These are phyloP conservation scores for Pyrgilauda ruficollis DNA, from an alignment of 2,113 vertebrate genomes.

Conservation along the genomic window DNA sequence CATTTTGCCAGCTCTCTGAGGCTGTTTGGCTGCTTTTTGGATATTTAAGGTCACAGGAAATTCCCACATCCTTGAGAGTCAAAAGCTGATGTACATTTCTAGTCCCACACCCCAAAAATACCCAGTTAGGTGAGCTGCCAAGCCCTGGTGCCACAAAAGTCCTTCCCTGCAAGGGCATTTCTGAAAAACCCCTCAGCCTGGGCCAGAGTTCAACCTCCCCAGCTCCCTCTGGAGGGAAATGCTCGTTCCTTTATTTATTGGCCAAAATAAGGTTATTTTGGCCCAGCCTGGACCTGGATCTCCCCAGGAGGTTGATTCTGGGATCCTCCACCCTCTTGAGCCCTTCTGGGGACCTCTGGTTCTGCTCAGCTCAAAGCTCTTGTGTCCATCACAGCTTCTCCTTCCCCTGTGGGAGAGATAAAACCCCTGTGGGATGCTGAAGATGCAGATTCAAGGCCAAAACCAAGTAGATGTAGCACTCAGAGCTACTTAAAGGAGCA, in stretches of 20 bases:
- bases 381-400: background rate
- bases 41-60: background rate
- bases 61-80: background rate
- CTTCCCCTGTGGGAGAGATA: background rate
- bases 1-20: rapidly evolving
- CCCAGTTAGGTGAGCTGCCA: background rate
- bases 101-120: rapidly evolving
- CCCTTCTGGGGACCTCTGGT: background rate
- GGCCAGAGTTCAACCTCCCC: background rate
- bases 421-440: background rate
- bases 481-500: background rate
- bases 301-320: background rate
- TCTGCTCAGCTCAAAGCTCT: background rate
- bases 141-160: rapidly evolving
- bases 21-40: background rate
- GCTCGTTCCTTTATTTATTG: rapidly evolving
- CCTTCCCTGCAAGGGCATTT: background rate
- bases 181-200: background rate
- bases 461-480: background rate
- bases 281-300: too few relatives aligned
- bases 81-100: background rate
- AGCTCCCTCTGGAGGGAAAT: background rate
- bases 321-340: background rate
- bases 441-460: background rate
- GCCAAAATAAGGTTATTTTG: background rate